Evolutionary conservation across 2,888 invertebrate species (phyloP), one percentile per base, ranked within the genome.

Genomic region (Lithophane ornitopus): DNA sequence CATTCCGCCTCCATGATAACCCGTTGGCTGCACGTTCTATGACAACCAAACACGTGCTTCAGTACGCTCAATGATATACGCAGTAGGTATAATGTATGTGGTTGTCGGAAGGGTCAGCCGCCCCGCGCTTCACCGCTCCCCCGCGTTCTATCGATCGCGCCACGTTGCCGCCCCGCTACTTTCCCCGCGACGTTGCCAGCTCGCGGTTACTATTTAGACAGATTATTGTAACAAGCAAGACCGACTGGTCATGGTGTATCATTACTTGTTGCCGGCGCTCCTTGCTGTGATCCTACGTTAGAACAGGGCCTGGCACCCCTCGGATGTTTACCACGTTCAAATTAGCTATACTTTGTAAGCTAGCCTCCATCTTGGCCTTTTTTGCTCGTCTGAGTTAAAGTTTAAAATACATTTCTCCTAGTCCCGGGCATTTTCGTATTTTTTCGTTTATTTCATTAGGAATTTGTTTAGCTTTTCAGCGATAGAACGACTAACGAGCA

Each of bases 131-230:
- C 83, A 80, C 81, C 78, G 79, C 78, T 82, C 72, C 87, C 82
- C 89, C 88, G 87, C 88, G 85, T 88, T 86, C 82, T 88, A 93
- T 92, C 93, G 92, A 89, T 89, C 90, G 90, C 87, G 92, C 92
- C 89, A 87, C 90, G 94, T 94, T 94, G 94, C 94, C 94, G 88
- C 88, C 74, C 88, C 91, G 90, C 90, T 88, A 92, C 93, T 94
- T 93, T 93, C 94, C 85, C 91, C 90, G 93, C 93, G 90, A 70
- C 90, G 95, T 95, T 96, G 96, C 95, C 94, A 92, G 89, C 87
- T 87, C 92, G 92, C 81, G 69, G 76, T 86, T 87, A 88, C 91
- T 93, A 93, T 93, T 93, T 92, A 91, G 91, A 89, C 89, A 89
- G 86, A 90, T 90, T 89, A 88, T 89, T 90, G 88, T 90, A 87